Evolutionary conservation across 2,113 vertebrate species (phyloP), one percentile per base, ranked within the genome.

Genomic region (Xenus cinereus): DNA sequence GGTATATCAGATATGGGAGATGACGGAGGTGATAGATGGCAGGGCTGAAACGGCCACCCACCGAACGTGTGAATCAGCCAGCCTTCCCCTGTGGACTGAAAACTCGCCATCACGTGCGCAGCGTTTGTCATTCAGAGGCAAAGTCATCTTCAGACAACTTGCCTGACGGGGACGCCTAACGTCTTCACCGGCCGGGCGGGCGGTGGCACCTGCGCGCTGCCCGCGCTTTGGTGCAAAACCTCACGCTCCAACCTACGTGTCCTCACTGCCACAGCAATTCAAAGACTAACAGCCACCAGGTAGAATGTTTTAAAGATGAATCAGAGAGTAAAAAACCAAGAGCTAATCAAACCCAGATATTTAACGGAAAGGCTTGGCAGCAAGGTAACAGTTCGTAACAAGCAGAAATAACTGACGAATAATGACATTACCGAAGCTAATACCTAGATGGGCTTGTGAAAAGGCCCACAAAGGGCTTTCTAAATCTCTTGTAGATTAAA

Each of bases 151-250:
- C 37, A 16, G 19, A 23, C 41, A 0, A 4, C 60, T 57, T 57
- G 43, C 15, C 57, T 69, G 71, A 51, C 50, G 32, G 22, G 14
- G 28, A 32, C 37, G 62, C 7, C 43, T 57, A 14, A 73, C 14
- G 9, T 69, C 28, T 76, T 30, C 69, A 46, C 15, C 8, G 0
- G 37, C 35, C 12, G 27, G 26, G 66, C 4, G 6, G 39, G 10
- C 4, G 2, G 66, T 1, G 46, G 67, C 2, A 1, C 8, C 54
- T 37, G 18, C 50, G 8, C 0, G 3, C 19, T 43, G 51, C 37
- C 59, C 50, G 41, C 23, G 37, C 30, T 39, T 30, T 0, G n/a
- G 26, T 45, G 78, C 53, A 76, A 87, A 78, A 19, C 35, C 41
- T 84, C 21, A 2, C 4, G 48, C 41, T 84, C 81, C 46, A 63